phyloP scores from a whole-genome alignment of 1,140 invertebrate species.

The Temnothorax nylanderi region DNA sequence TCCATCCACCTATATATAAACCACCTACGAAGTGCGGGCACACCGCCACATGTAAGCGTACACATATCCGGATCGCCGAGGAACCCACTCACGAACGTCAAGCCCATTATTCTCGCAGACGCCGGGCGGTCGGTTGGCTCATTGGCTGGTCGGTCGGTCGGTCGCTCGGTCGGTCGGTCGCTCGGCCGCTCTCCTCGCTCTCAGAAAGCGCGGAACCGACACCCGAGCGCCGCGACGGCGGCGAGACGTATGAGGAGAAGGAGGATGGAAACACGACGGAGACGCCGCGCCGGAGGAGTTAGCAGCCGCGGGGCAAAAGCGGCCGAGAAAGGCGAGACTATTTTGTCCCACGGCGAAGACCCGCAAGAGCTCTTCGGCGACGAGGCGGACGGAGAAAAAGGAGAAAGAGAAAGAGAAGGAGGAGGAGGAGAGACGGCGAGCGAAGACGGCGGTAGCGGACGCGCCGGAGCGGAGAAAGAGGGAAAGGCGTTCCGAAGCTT shows the following conservation, averaged over 20 bases:
- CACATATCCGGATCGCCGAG: slow-evolving; percentile 57
- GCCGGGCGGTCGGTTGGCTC: slow-evolving; percentile 53
- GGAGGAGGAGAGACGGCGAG: slow-evolving; percentile 5
- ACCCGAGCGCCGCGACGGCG: slow-evolving; percentile 1
- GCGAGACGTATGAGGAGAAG: slow-evolving; percentile 2
- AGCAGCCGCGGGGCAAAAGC: slow-evolving; percentile 43
- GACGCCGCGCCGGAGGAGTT: slow-evolving; percentile 19
- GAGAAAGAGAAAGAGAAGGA: neutral
- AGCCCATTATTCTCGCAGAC: slow-evolving; percentile 71
- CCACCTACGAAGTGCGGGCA: slow-evolving; percentile 33
- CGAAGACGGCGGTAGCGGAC: slow-evolving; percentile 40
- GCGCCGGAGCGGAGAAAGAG: slow-evolving; percentile 31
- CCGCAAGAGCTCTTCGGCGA: slow-evolving; percentile 51
- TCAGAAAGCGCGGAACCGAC: slow-evolving; percentile 51
- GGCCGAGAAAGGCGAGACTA: slow-evolving; percentile 74
- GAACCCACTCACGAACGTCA: slow-evolving; percentile 63
- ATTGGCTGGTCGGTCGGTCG: slow-evolving; percentile 9
- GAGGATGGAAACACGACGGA: slow-evolving; percentile 65
- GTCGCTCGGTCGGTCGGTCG: slow-evolving; percentile 22
- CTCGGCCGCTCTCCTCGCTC: neutral
- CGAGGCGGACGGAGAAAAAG: slow-evolving; percentile 42
- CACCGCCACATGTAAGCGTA: slow-evolving; percentile 41
- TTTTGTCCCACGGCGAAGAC: slow-evolving; percentile 76
- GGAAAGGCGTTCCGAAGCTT: slow-evolving; percentile 49
- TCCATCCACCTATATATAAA: slow-evolving; percentile 51